phyloP scores from a whole-genome alignment of 2,888 invertebrate genomes.

The Blastobasis lacticolella region DNA sequence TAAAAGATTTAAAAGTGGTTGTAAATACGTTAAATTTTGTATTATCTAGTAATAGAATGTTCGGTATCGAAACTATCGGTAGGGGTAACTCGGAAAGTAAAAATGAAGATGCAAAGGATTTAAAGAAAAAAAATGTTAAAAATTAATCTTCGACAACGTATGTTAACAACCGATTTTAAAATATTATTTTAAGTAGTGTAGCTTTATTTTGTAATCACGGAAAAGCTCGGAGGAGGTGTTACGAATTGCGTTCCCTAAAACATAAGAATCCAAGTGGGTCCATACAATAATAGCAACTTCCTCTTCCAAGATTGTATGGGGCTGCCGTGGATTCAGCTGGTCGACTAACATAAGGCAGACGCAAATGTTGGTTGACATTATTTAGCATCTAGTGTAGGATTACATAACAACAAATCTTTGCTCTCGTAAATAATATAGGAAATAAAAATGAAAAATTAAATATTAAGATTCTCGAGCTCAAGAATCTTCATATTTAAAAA shows the following conservation, averaged over 20 bases:
- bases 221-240: not conserved
- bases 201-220: too few species aligned
- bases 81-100: conserved; percentile 43
- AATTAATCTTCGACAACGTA: conserved; percentile 35
- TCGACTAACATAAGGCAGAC: not conserved
- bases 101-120: conserved; percentile 34
- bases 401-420: conserved; percentile 34
- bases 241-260: conserved; percentile 6
- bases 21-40: conserved; percentile 76
- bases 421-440: conserved; percentile 31
- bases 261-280: conserved; percentile 56
- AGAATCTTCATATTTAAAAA: conserved; percentile 60
- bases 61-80: conserved; percentile 57
- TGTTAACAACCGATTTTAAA: conserved; percentile 36
- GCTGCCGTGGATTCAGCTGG: conserved; percentile 51
- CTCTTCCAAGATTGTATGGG: conserved; percentile 67
- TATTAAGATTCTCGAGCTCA: conserved; percentile 66
- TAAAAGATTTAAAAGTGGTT: conserved; percentile 66
- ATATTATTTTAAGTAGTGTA: conserved; percentile 12
- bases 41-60: conserved; percentile 71
- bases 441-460: conserved; percentile 39
- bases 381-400: not conserved
- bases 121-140: conserved; percentile 40
- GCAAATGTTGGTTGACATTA: too few species aligned
- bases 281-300: conserved; percentile 68